A percentile compares a stretch with the other conserved stretches of the same genome.
Conservation (phyloP, 1,140 invertebrate genomes). For the Drosophila nasuta region DNA sequence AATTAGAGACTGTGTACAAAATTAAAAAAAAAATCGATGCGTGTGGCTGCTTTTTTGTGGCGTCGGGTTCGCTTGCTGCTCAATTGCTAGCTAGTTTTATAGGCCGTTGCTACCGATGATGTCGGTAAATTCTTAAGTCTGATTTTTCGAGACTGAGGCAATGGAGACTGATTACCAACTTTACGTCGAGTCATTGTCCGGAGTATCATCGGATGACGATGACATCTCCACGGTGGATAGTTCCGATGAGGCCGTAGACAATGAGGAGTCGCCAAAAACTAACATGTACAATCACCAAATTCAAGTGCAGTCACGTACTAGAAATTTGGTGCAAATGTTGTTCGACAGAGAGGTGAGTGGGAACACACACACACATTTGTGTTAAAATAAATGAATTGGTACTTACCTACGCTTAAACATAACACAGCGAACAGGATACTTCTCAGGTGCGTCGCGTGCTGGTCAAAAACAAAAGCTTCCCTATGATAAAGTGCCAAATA, state of each 20-base stretch:
- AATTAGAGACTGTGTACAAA: background rate
- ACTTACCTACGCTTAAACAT: too few relatives aligned
- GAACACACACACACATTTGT: background rate
- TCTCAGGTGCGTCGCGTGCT: conserved; percentile 57
- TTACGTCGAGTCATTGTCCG: conserved; percentile 74
- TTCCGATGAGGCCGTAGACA: conserved; percentile 58
- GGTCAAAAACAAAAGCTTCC: conserved; percentile 75
- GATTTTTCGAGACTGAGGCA: conserved; percentile 50
- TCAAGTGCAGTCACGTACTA: conserved; percentile 46
- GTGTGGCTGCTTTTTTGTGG: background rate
- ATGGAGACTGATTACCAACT: conserved; percentile 76
- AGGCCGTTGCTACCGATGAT: conserved; percentile 7
- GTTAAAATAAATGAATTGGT: background rate
- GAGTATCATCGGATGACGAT: conserved; percentile 75
- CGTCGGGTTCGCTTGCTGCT: conserved; percentile 21
- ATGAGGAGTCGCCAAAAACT: conserved; percentile 53
- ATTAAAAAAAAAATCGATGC: conserved; percentile 16
- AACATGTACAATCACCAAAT: conserved; percentile 21
- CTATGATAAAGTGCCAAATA: conserved; percentile 87
- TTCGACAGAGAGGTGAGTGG: conserved; percentile 72
- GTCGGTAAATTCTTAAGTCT: conserved; percentile 63
- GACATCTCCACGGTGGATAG: conserved; percentile 74
- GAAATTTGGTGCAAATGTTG: conserved; percentile 70
- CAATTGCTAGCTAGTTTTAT: conserved; percentile 15
- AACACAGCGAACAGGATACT: conserved; percentile 61